Evolutionary conservation across 2,113 vertebrate species (phyloP).

Genomic region (Bubo scandiacus): DNA sequence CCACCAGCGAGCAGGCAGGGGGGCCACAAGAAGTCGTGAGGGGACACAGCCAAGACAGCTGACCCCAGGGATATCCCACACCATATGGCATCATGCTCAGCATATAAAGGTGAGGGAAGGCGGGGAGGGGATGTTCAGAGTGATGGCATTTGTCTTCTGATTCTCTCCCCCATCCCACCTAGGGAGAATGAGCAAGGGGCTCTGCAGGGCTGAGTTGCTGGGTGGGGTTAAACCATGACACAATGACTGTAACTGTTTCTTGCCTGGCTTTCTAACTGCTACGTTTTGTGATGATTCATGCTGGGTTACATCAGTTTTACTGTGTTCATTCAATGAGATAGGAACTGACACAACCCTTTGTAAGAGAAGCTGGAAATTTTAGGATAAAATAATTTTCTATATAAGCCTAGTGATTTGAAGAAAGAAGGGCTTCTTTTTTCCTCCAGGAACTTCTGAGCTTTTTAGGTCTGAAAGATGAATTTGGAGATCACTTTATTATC

Average conservation of each 20-base stretch:
- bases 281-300: neutral
- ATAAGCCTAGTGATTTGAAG: neutral
- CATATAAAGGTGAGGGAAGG: too few relatives aligned
- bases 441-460: neutral
- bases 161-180: too few relatives aligned
- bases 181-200: too few relatives aligned
- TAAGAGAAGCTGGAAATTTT: neutral
- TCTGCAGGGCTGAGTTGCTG: too few relatives aligned
- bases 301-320: neutral
- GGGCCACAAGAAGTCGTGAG: too few relatives aligned
- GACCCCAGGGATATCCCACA: too few relatives aligned
- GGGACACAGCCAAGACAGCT: too few relatives aligned
- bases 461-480: neutral
- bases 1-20: too few relatives aligned
- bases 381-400: neutral
- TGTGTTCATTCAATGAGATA: neutral
- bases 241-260: neutral
- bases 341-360: neutral
- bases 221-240: too few relatives aligned
- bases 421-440: neutral
- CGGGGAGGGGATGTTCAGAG: too few relatives aligned
- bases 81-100: too few relatives aligned
- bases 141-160: too few relatives aligned
- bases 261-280: neutral
- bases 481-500: neutral